Base-by-base conservation (phyloP, 2,888 invertebrate species). In the Clusia tigrina region DNA sequence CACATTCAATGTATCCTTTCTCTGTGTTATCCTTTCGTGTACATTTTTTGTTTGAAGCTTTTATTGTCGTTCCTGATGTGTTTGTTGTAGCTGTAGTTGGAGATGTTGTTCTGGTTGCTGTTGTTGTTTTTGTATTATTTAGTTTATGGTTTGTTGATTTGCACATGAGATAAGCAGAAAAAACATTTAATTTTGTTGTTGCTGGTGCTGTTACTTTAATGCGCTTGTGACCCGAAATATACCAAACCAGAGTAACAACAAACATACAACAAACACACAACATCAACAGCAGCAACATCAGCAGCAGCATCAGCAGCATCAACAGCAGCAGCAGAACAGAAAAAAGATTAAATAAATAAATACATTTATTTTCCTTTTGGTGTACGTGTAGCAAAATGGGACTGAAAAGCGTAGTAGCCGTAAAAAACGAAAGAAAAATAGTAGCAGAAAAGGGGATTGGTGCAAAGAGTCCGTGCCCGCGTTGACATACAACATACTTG, bases 131-230 rank as follows among this genome's bases (percentile, higher is more conserved):
- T 48, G 18, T 48, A n/a, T n/a, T n/a, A n/a, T 18, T 48, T 20
- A 20, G 70, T 73, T 75, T 71, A 75, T 72, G 74, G 74, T 68
- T 66, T 69, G 69, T 74, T 77, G 77, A 69, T 69, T 69, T 72
- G 68, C 64, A 64, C 68, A 73, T 68, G 68, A 63, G 66, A 73
- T 70, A 73, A n/a, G n/a, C n/a, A n/a, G n/a, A n/a, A 70, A 67
- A 61, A 67, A 61, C 70, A 74, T 71, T 73, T 69, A 70, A 66
- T 48, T 48, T 20, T 48, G 48, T 42, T 42, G 20, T 48, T 48
- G 48, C 15, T 42, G 42, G 2, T 48, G 48, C 22, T 20, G 10
- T 42, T 48, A 5, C 48, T 2, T 48, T 20, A 20, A 48, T 20
- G 22, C 2, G 5, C 15, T 18, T 22, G 18, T 48, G 48, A 48